Conservation (phyloP, 2,888 invertebrate genomes). For the Macrosiphum euphorbiae region DNA sequence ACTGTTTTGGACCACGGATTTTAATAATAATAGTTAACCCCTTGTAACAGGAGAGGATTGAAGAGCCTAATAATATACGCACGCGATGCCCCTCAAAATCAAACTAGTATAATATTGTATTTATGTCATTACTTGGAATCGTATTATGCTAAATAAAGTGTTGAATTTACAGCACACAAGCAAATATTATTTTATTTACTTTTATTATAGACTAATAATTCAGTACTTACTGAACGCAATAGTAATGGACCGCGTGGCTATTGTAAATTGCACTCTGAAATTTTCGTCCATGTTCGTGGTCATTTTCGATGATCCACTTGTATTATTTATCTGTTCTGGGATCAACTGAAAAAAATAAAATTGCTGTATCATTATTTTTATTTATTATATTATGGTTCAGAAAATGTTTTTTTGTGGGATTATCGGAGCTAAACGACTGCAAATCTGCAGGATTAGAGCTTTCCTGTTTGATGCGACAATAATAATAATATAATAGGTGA, state of each 20-base stretch:
- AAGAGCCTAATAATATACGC: not conserved
- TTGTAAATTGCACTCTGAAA: slow-evolving; percentile 35
- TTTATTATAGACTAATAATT: not conserved
- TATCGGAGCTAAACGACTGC: not conserved
- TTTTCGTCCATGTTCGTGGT: slow-evolving; percentile 42
- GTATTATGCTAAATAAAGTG: not conserved
- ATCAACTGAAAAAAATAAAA: slow-evolving; percentile 37
- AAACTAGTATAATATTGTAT: not conserved
- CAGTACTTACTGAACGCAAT: slow-evolving; percentile 55
- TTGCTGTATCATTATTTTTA: not conserved
- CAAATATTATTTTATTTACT: not conserved
- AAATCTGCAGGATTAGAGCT: not conserved
- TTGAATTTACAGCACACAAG: not conserved
- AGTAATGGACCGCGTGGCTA: slow-evolving; percentile 45
- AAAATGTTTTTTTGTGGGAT: not conserved
- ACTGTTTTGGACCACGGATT: not conserved
- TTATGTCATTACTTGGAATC: not conserved
- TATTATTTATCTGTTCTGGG: not conserved
- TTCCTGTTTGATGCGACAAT: not conserved
- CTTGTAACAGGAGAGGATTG: too few relatives aligned
- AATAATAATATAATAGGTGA: not conserved
- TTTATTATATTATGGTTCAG: not conserved
- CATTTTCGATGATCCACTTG: slow-evolving; percentile 20
- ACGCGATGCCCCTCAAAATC: not conserved
- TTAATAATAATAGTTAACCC: not conserved